phyloP scores from a whole-genome alignment of 2,888 invertebrate species.

The Aphodius sticticus region DNA sequence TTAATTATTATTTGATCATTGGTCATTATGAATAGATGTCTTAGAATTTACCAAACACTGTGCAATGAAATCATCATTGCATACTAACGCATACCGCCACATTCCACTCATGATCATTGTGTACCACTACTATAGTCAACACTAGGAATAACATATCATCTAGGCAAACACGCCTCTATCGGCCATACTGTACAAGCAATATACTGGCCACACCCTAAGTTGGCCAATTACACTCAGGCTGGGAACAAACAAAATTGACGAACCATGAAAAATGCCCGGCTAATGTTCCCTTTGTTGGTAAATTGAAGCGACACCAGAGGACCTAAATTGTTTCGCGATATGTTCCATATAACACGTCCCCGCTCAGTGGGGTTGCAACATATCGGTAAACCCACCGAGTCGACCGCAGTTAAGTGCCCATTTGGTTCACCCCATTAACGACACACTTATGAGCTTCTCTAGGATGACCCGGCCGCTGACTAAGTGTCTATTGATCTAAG shows the following conservation, averaged over 20 bases:
- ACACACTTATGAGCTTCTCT: not conserved
- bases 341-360: not conserved
- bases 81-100: no score
- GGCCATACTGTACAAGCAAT: not conserved
- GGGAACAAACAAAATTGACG: not conserved
- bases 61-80: no score
- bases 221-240: not conserved
- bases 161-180: no score
- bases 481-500: slow-evolving; percentile 4
- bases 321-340: not conserved
- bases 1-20: no score
- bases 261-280: not conserved
- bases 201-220: not conserved
- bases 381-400: not conserved
- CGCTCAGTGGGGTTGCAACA: not conserved
- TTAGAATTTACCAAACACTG: no score
- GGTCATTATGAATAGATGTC: no score
- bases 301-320: not conserved
- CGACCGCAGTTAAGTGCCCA: slow-evolving; percentile 4
- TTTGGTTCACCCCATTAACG: slow-evolving; percentile 4
- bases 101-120: no score
- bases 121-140: no score
- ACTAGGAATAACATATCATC: no score
- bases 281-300: slow-evolving; percentile 4
- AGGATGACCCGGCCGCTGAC: not conserved